Evolutionary conservation across 1,140 invertebrate genomes (phyloP), one percentile per base, ranked within the genome.

Genomic region (Luehdorfia chinensis): DNA sequence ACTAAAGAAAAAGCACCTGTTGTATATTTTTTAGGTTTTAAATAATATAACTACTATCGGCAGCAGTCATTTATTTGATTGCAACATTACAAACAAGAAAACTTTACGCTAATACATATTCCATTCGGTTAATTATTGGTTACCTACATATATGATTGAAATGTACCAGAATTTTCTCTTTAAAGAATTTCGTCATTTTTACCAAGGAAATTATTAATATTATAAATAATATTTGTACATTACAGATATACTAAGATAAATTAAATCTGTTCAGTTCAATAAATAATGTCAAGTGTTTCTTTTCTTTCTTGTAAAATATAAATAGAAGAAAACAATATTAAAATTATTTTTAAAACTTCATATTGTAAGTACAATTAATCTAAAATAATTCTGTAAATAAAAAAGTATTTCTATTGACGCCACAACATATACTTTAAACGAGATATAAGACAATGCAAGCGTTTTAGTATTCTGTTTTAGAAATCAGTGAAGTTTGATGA

Each of bases 301-400:
- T 60, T 62, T 60, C 25, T 53, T 37, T 56, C 52, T 59, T 59
- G 53, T 55, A 62, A 54, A 54, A 61, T 64, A 68, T 61, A 59
- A 59, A 68, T 49, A 55, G 61, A 64, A 7, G 25, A 27, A 27
- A 27, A 27, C 11, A 9, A 27, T 27, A n/a, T 9, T n/a, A 27
- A 27, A 27, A 27, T 27, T 27, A 27, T 27, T n/a, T 27, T 9
- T 27, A 27, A 27, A 27, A 27, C 8, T 27, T 8, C 25, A 27
- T 27, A 27, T n/a, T 27, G 11, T 27, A 27, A 27, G 25, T 27
- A 27, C 25, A 27, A 27, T 7, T n/a, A 9, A 27, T 27, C 25
- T 27, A 27, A 27, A 27, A 27, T 23, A 23, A 23, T 8, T 6
- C 5, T 27, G 11, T 27, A 27, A 2, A 27, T 27, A 7, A 27